These are phyloP conservation scores for Drosophila mayaguana DNA, from an alignment of 2,888 invertebrate species.

Conservation along the genomic window DNA sequence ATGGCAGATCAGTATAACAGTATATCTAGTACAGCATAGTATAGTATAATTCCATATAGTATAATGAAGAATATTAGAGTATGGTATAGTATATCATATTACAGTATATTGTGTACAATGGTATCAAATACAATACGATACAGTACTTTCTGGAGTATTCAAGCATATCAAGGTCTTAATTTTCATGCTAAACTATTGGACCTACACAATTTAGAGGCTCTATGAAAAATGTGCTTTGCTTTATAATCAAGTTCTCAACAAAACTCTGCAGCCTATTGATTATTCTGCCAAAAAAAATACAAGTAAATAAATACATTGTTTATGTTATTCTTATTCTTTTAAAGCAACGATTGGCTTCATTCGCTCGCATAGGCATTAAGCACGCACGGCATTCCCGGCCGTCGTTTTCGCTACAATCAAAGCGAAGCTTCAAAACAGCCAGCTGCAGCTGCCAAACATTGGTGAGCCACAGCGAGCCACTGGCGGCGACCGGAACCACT, in stretches of 20 bases:
- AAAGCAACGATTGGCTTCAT: not conserved
- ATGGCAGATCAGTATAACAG: not conserved
- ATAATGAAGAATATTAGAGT: not conserved
- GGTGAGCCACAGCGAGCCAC: not conserved
- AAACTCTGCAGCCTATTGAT: not conserved
- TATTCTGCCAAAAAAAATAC: not conserved
- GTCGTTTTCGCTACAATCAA: slow-evolving; percentile 30
- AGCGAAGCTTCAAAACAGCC: not conserved
- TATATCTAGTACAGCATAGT: no score
- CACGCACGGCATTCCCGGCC: slow-evolving; percentile 36
- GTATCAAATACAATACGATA: no score
- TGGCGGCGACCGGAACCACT: slow-evolving; percentile 42
- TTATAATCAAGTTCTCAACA: not conserved
- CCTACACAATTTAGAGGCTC: not conserved
- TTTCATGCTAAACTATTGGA: not conserved
- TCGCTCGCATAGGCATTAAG: slow-evolving; percentile 9
- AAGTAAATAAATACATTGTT: not conserved
- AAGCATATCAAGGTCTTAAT: not conserved
- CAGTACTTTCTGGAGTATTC: no score
- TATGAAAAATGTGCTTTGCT: not conserved
- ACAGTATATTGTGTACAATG: no score
- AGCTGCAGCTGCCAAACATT: slow-evolving; percentile 52
- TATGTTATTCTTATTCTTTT: not conserved
- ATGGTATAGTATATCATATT: no score
- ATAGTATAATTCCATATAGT: not conserved